Percentiles rank a stretch among this genome's conserved stretches.
Conservation (phyloP, 2,888 invertebrate species). For the Dicycla oo region DNA sequence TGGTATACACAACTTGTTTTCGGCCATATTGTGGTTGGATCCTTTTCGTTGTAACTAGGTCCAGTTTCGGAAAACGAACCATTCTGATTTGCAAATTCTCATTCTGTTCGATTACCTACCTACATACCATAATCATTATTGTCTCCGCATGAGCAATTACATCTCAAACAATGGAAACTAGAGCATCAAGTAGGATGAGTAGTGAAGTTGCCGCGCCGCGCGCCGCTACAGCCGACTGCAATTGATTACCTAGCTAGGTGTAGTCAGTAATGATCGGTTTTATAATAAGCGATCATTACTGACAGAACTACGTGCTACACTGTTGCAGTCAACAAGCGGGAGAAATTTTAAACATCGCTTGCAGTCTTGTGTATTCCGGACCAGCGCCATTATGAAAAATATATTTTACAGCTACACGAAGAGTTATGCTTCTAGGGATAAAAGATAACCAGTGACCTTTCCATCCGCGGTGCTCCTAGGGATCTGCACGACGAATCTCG, state of each 20-base stretch:
- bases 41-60: too few relatives aligned
- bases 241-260: constrained; percentile 8
- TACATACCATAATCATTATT: neutral
- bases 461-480: constrained; percentile 2
- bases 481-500: constrained; percentile 8
- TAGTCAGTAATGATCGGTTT: too few relatives aligned
- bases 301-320: neutral
- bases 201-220: constrained; percentile 8
- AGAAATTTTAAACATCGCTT: constrained; percentile 8
- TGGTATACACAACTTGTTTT: too few relatives aligned
- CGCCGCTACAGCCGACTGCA: neutral
- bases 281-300: constrained; percentile 28
- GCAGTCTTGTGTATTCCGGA: neutral
- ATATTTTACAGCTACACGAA: constrained; percentile 21
- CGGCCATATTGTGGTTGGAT: too few relatives aligned
- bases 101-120: neutral
- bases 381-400: constrained; percentile 8
- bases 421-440: constrained; percentile 8
- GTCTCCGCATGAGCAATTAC: neutral
- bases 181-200: constrained; percentile 9
- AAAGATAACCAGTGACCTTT: constrained; percentile 7
- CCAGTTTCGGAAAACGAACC: neutral
- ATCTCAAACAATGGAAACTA: constrained; percentile 22
- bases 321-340: neutral
- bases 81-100: neutral